Evolutionary conservation across 2,888 invertebrate species (phyloP).

Genomic region (Didymodactylos carnosus): DNA sequence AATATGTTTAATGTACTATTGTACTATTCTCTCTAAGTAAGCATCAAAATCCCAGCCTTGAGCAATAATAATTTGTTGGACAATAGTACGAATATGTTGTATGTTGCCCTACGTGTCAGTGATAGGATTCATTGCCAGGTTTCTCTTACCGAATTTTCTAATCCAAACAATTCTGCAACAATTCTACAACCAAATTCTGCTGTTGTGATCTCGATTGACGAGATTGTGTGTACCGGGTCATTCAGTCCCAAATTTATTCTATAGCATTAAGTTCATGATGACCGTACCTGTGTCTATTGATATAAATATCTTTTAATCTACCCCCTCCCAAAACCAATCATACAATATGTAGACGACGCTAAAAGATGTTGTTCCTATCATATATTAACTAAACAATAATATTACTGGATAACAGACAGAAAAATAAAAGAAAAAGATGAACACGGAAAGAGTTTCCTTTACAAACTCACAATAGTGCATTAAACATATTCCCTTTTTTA

Average conservation of each 20-base stretch:
- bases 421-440: too few species aligned
- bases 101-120: background rate
- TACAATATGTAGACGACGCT: too few species aligned
- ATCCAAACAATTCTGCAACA: too few species aligned
- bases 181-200: too few species aligned
- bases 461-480: background rate
- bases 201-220: background rate
- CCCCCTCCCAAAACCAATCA: too few species aligned
- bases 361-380: too few species aligned
- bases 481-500: background rate
- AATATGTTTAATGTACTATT: background rate
- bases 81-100: background rate
- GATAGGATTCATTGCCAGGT: background rate
- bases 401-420: too few species aligned
- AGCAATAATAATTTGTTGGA: background rate
- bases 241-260: background rate
- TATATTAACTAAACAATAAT: too few species aligned
- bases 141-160: background rate
- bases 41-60: background rate
- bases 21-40: background rate
- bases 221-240: background rate
- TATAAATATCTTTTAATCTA: too few species aligned
- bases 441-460: too few species aligned
- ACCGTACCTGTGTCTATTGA: too few species aligned
- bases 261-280: background rate